Evolutionary conservation across 2,888 invertebrate species (phyloP).

Genomic region (Phyto melanocephala): DNA sequence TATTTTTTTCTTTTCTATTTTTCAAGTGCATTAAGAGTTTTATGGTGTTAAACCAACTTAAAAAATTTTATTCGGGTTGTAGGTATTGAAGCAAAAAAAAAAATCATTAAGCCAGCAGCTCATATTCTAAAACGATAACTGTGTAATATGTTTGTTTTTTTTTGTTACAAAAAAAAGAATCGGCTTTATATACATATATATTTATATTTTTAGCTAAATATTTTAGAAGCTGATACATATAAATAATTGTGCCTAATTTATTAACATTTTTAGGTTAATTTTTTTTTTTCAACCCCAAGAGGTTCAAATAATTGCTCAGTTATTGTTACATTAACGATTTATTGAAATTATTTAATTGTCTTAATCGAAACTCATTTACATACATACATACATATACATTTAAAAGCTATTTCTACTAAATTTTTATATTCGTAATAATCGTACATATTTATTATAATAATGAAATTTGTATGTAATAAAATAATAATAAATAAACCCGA

Average conservation of each 20-base stretch:
- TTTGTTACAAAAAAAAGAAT: not conserved
- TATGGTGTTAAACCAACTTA: not conserved
- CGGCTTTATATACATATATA: not conserved
- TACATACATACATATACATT: constrained; percentile 9
- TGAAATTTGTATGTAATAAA: constrained; percentile 43
- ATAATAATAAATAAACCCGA: constrained; percentile 32
- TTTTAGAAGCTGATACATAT: not conserved
- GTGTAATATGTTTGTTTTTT: not conserved
- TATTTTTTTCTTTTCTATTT: not conserved
- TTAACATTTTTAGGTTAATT: not conserved
- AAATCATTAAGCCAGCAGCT: not conserved
- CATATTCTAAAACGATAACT: not conserved
- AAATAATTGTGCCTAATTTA: constrained; percentile 1
- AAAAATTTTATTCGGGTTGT: not conserved
- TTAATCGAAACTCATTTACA: constrained; percentile 20
- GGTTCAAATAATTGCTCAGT: constrained; percentile 3
- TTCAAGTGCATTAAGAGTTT: constrained; percentile 10
- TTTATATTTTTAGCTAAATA: not conserved
- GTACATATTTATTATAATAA: constrained; percentile 46
- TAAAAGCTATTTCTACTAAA: constrained; percentile 49
- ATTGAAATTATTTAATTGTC: constrained; percentile 1
- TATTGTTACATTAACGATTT: constrained; percentile 30
- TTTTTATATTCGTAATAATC: constrained; percentile 59
- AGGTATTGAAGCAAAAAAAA: not conserved
- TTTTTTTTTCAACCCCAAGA: not conserved